Conservation (phyloP, 2,113 vertebrate species). For the Carettochelys insculpta region DNA sequence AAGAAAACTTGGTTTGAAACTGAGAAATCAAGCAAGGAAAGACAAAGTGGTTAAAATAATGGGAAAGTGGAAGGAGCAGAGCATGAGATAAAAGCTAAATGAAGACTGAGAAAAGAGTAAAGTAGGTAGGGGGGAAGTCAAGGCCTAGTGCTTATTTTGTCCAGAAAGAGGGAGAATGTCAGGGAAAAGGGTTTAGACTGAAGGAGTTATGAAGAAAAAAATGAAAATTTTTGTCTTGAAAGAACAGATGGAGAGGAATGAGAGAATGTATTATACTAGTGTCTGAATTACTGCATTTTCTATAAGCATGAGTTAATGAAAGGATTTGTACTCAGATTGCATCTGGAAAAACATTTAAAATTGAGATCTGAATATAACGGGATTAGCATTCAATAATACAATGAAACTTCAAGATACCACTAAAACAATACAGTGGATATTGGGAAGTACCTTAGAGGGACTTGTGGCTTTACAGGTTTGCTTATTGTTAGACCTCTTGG, state of each 20-base stretch:
- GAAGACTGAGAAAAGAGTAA: not conserved
- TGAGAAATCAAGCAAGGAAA: not conserved
- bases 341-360: not conserved
- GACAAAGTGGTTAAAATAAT: not conserved
- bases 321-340: not conserved
- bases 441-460: not conserved
- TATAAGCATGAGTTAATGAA: not conserved
- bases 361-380: not conserved
- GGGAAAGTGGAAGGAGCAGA: not conserved
- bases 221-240: not conserved
- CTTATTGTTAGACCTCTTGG: not conserved
- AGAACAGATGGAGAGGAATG: not conserved
- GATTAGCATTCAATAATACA: not conserved
- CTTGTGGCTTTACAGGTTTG: fast-evolving
- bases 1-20: not conserved
- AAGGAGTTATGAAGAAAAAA: not conserved
- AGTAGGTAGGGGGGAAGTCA: not conserved
- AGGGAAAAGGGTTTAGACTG: not conserved
- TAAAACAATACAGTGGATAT: not conserved
- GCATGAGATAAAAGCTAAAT: not conserved
- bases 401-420: too few relatives aligned
- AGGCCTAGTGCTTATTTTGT: not conserved
- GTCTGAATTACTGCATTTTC: not conserved
- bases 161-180: not conserved
- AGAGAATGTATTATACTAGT: not conserved